These are phyloP conservation scores for Neogale vison DNA, from an alignment of 2,113 vertebrate genomes.

Conservation along the genomic window DNA sequence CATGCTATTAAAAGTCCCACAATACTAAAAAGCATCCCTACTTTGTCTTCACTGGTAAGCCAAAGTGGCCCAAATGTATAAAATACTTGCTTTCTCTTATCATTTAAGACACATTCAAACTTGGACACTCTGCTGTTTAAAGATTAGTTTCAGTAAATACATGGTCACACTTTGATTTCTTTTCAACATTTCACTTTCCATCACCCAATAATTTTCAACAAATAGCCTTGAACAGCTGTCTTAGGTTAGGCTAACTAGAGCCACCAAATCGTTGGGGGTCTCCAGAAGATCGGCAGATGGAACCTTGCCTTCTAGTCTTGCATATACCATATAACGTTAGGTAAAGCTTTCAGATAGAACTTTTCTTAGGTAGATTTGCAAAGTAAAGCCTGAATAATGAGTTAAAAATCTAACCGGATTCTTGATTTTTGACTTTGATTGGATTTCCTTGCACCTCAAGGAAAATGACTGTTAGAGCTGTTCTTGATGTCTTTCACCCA, in stretches of 20 bases:
- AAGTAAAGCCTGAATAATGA: background rate
- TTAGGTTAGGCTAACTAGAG: background rate
- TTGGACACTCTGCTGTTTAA: background rate
- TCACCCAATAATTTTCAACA: conserved; percentile 31
- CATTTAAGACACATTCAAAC: conserved; percentile 1
- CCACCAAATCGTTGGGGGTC: background rate
- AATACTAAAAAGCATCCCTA: background rate
- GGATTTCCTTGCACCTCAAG: background rate
- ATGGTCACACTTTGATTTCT: background rate
- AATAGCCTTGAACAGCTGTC: background rate
- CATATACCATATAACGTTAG: background rate
- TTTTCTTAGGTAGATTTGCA: background rate
- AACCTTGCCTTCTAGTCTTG: background rate
- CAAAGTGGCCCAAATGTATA: background rate
- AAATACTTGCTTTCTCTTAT: conserved; percentile 20
- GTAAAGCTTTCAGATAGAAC: background rate
- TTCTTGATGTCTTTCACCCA: conserved; percentile 54
- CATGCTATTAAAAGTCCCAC: background rate
- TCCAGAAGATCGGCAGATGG: background rate
- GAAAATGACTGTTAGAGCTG: background rate
- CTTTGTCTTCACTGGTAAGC: background rate
- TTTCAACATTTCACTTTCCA: conserved; percentile 35
- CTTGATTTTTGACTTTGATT: conserved; percentile 33
- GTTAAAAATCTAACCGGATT: background rate
- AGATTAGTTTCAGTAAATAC: background rate